A percentile compares a stretch with the other conserved stretches of the same genome.
Conservation (phyloP, 2,113 vertebrate species). For the Tursiops truncatus region DNA sequence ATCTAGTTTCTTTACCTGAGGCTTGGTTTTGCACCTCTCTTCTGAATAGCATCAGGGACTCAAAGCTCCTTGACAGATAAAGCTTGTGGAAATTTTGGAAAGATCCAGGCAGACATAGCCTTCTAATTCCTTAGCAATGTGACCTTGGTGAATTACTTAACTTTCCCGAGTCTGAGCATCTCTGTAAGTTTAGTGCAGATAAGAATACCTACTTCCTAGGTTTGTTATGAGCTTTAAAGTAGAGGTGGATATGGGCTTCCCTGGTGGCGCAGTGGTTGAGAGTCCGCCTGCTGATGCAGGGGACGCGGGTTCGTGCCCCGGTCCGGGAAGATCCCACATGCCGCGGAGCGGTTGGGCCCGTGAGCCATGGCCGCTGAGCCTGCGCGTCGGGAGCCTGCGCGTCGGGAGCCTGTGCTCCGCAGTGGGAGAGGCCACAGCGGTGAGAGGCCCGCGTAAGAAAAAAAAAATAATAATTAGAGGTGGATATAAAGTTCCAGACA, state of each 20-base stretch:
- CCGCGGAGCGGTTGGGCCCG: too few relatives aligned
- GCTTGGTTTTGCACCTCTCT: background rate
- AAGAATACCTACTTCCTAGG: background rate
- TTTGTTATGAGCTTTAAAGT: background rate
- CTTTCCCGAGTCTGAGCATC: background rate
- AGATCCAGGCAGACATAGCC: background rate
- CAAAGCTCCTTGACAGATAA: background rate
- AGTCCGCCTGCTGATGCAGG: too few relatives aligned
- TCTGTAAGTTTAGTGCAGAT: background rate
- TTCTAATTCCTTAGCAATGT: background rate
- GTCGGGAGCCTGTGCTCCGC: too few relatives aligned
- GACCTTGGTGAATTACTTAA: background rate
- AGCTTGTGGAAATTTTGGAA: background rate
- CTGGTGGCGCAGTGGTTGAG: too few relatives aligned
- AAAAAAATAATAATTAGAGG: background rate
- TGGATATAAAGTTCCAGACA: background rate
- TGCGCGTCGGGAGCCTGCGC: too few relatives aligned
- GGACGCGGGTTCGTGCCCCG: too few relatives aligned
- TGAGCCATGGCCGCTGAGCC: too few relatives aligned
- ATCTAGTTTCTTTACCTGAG: background rate
- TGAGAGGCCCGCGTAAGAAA: too few relatives aligned
- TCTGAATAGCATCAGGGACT: background rate
- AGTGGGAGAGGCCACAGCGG: too few relatives aligned
- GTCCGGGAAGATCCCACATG: too few relatives aligned
- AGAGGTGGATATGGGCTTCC: background rate